Evolutionary conservation across 2,797 vertebrate species (phyloP).

Genomic region (Epinephelus malabaricus): DNA sequence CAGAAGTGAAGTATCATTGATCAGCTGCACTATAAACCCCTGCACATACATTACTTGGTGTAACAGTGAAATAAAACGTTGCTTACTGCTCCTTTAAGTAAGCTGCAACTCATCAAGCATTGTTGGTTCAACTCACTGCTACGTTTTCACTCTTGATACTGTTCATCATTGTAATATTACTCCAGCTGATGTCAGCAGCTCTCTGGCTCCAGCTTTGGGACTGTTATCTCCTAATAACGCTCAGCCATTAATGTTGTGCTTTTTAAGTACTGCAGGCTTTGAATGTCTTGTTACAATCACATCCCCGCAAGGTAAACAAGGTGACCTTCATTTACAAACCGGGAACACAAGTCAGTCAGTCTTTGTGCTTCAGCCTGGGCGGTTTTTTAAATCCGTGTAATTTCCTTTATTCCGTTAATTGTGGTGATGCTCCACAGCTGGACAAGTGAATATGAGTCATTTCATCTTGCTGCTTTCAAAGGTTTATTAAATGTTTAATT

Average conservation of each 20-base stretch:
- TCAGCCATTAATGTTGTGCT: not conserved
- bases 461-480: not conserved
- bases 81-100: not conserved
- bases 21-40: not conserved
- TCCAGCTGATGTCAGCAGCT: constrained; percentile 16
- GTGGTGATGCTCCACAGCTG: not conserved
- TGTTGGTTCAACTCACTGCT: constrained; percentile 4
- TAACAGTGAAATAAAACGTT: not conserved
- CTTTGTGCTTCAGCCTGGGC: not conserved
- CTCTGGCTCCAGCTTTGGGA: constrained; percentile 9
- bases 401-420: not conserved
- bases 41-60: not conserved
- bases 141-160: not conserved
- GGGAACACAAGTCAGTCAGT: not conserved
- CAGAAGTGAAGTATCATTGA: too few relatives aligned
- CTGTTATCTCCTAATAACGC: constrained; percentile 5
- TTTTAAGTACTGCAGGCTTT: not conserved
- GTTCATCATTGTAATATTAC: not conserved
- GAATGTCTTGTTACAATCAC: not conserved
- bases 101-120: not conserved
- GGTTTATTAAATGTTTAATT: not conserved
- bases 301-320: not conserved
- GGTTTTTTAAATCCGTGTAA: not conserved
- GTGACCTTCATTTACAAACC: not conserved
- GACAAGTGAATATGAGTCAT: too few relatives aligned